phyloP scores from a whole-genome alignment of 1,140 invertebrate species.

The Neotoxoptera formosana region DNA sequence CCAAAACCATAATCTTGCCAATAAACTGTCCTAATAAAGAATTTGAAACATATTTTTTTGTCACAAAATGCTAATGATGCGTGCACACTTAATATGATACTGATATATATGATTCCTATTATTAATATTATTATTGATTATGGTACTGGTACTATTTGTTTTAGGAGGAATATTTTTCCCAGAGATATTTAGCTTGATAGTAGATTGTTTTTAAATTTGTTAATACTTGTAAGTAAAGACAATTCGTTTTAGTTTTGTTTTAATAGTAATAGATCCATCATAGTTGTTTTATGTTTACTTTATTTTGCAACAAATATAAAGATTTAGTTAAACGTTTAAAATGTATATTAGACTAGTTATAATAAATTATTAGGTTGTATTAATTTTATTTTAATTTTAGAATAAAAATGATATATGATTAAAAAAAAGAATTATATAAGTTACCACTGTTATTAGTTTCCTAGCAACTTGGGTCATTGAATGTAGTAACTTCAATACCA shows the following conservation, averaged over 20 bases:
- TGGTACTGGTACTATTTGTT: constrained; percentile 57
- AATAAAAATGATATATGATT: constrained; percentile 53
- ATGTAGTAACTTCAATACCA: not conserved
- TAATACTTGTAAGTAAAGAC: constrained; percentile 53
- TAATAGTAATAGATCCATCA: constrained; percentile 16
- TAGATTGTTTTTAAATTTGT: constrained; percentile 52
- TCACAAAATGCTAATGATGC: constrained; percentile 57
- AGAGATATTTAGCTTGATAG: constrained; percentile 32
- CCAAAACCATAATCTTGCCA: constrained; percentile 57
- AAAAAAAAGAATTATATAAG: constrained; percentile 1
- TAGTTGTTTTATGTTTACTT: constrained; percentile 55
- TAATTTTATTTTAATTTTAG: constrained; percentile 57
- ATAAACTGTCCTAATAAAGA: constrained; percentile 41
- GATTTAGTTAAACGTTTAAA: constrained; percentile 54
- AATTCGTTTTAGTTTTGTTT: constrained; percentile 39
- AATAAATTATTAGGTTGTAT: constrained; percentile 55
- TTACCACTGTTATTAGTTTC: constrained; percentile 33
- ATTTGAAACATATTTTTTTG: constrained; percentile 55
- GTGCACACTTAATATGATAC: constrained; percentile 53
- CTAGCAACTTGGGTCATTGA: not conserved
- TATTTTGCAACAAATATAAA: constrained; percentile 50
- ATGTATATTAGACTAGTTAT: constrained; percentile 54
- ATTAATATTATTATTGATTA: constrained; percentile 57
- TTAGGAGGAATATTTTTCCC: constrained; percentile 44
- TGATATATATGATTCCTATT: constrained; percentile 58